Base-by-base conservation (phyloP, 2,888 invertebrate genomes). In the Caenorhabditis sp. region DNA sequence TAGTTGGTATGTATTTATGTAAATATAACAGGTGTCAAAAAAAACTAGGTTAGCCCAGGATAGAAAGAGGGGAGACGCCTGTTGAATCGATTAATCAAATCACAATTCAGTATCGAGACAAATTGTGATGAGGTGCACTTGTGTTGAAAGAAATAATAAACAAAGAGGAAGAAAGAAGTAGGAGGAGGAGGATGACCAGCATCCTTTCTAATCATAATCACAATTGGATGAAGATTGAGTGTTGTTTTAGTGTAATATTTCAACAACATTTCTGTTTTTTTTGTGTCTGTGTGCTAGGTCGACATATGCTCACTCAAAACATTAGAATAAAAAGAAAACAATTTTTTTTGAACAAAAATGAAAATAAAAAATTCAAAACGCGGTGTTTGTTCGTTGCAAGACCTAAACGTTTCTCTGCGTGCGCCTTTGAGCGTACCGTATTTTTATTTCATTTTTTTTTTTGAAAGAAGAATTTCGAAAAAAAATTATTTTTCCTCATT, bases 221-320 rank as follows among this genome's bases (percentile, higher is more conserved):
- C 43, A 43, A 43, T 43, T 43, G 43, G 43, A 12, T 43, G 43
- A 43, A 43, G 43, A 43, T 43, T 43, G 43, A 43, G 43, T 43
- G 43, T 43, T 43, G 43, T 43, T 43, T 20, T 52, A 52, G 52
- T 52, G 52, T 52, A 43, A 43, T 43, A 43, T 43, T 43, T 43
- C 43, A 43, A 43, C 43, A 43, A 43, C 43, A 43, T 58, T 58
- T 36, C 56, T n/a, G 56, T 23, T 38, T 65, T 59, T 52, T 53
- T 14, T 36, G 52, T 59, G 56, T 59, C 52, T 60, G 57, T 63
- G 27, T 52, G 20, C 59, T 65, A 49, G 25, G 59, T 58, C 31
- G 31, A 31, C 31, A 31, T 7, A 31, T 31, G 31, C 31, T 10
- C 31, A 31, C 31, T 31, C 31, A 31, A 31, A 31, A 31, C 31